phyloP scores from a whole-genome alignment of 2,797 vertebrate species.

The Schizothorax lantsangensis region DNA sequence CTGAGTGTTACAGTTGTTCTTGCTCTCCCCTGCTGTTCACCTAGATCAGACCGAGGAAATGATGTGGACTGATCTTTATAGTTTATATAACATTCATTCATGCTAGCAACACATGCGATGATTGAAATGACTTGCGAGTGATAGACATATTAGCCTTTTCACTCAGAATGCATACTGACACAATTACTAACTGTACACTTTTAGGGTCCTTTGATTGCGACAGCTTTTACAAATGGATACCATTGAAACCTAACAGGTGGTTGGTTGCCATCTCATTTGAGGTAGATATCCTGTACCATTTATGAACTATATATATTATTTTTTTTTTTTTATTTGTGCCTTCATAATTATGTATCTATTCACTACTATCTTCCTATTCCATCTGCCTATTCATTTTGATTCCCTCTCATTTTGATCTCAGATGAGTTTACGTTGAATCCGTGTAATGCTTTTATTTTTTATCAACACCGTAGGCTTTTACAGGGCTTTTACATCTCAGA shows the following conservation, averaged over 20 bases:
- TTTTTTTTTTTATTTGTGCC: constrained; percentile 54
- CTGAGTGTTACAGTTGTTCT: constrained; percentile 6
- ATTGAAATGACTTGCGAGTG: constrained; percentile 64
- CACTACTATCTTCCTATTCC: constrained; percentile 29
- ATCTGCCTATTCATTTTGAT: constrained; percentile 31
- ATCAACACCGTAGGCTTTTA: constrained; percentile 53
- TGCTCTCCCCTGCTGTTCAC: constrained; percentile 20
- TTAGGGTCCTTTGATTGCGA: constrained; percentile 96
- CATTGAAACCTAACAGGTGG: constrained; percentile 92
- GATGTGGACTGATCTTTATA: constrained; percentile 27
- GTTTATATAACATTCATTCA: constrained; percentile 75
- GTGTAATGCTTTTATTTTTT: constrained; percentile 33
- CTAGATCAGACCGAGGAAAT: constrained; percentile 27
- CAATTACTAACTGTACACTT: constrained; percentile 92
- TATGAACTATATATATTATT: constrained; percentile 68
- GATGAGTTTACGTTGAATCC: constrained; percentile 29
- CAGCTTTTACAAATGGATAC: constrained; percentile 98
- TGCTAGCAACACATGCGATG: constrained; percentile 81
- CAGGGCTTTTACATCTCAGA: constrained; percentile 53
- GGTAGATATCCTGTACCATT: constrained; percentile 87
- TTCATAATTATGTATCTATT: constrained; percentile 50
- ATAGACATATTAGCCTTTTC: constrained; percentile 55
- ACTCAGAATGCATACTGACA: constrained; percentile 84
- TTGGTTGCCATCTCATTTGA: constrained; percentile 91
- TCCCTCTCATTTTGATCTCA: constrained; percentile 35